These are phyloP conservation scores for Sinocyclocheilus anshuiensis DNA, from an alignment of 2,113 vertebrate genomes.

Conservation along the genomic window DNA sequence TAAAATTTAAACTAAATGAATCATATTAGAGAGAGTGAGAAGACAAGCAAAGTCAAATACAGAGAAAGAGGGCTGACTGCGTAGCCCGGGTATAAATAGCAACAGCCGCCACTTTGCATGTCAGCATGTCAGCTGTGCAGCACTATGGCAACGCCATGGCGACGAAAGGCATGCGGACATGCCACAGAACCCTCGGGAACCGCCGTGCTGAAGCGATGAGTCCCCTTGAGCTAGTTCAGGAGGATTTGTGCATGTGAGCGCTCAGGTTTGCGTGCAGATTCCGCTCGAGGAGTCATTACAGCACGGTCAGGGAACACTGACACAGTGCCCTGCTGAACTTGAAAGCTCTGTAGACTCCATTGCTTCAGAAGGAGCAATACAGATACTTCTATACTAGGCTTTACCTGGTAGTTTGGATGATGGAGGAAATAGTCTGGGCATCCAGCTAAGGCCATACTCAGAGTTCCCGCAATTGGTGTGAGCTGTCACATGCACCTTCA, in stretches of 20 bases:
- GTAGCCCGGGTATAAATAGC: constrained; percentile 54
- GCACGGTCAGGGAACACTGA: neutral
- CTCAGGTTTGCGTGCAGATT: neutral
- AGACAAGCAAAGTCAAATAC: constrained; percentile 15
- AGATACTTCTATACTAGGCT: neutral
- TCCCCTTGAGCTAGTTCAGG: neutral
- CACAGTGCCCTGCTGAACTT: neutral
- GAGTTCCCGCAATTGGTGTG: constrained; percentile 10
- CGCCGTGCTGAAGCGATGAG: neutral
- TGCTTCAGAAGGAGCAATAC: neutral
- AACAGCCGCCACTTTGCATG: constrained; percentile 49
- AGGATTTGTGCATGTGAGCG: neutral
- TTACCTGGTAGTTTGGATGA: constrained; percentile 82
- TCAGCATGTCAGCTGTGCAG: constrained; percentile 58
- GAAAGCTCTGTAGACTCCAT: neutral
- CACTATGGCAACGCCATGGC: constrained; percentile 50
- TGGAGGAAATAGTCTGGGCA: constrained; percentile 87
- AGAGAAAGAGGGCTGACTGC: constrained; percentile 39
- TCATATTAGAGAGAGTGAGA: constrained; percentile 19
- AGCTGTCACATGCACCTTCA: constrained; percentile 46
- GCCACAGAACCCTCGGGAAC: constrained; percentile 21
- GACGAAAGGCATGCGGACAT: constrained; percentile 46
- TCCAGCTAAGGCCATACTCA: constrained; percentile 87
- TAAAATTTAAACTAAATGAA: neutral
- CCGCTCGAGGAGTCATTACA: neutral